Evolutionary conservation across 2,888 invertebrate species (phyloP).

Genomic region (Pachydiplax longipennis): DNA sequence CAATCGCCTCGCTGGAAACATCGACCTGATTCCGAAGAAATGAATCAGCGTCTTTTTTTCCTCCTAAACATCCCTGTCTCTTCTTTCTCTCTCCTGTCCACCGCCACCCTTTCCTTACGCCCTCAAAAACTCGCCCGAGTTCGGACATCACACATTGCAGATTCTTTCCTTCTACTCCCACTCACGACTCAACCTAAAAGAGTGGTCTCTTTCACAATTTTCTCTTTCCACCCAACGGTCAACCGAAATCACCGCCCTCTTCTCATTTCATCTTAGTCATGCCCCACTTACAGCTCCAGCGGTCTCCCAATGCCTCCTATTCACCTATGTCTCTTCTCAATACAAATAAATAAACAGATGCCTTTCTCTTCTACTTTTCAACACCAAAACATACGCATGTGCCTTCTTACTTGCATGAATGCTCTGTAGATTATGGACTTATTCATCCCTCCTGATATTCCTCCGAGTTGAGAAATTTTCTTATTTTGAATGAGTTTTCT

Average conservation of each 20-base stretch:
- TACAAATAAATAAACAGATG: too few relatives aligned
- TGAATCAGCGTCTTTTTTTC: slow-evolving; percentile 25
- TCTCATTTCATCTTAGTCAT: background rate
- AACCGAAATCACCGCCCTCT: background rate
- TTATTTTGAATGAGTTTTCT: too few relatives aligned
- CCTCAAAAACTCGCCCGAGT: background rate
- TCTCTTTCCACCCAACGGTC: background rate
- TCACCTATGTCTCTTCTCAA: too few relatives aligned
- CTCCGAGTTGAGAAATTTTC: too few relatives aligned
- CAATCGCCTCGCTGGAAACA: background rate
- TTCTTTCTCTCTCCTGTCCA: background rate
- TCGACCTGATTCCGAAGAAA: slow-evolving; percentile 28
- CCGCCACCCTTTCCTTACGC: background rate
- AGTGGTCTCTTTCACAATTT: background rate
- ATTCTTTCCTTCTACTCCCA: background rate
- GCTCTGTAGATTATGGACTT: too few relatives aligned
- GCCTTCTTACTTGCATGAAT: too few relatives aligned
- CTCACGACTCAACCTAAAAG: background rate
- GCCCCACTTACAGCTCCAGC: background rate
- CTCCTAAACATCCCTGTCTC: background rate
- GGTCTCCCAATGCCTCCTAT: background rate
- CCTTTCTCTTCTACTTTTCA: too few relatives aligned
- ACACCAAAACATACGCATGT: too few relatives aligned
- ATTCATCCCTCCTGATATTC: too few relatives aligned
- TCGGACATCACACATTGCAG: slow-evolving; percentile 1